phyloP scores from a whole-genome alignment of 1,140 invertebrate genomes.

The Rhyzopertha dominica region DNA sequence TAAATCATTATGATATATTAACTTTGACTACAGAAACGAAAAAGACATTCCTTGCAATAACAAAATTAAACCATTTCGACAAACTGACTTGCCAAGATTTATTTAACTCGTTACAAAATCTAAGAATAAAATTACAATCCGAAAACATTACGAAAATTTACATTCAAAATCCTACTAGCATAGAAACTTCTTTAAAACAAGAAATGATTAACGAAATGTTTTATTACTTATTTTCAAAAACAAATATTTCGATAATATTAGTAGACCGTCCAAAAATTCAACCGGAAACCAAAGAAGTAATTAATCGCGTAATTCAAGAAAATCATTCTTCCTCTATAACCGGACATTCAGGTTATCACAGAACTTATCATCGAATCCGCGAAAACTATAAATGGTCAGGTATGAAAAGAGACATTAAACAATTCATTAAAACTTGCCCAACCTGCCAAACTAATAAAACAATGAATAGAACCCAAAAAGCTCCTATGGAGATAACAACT shows the following conservation, averaged over 20 bases:
- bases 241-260: too few relatives aligned
- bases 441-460: slow-evolving; percentile 37
- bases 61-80: slow-evolving; percentile 32
- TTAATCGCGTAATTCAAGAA: slow-evolving; percentile 7
- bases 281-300: slow-evolving; percentile 8
- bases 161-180: slow-evolving; percentile 11
- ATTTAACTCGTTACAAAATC: slow-evolving; percentile 22
- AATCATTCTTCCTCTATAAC: slow-evolving; percentile 4
- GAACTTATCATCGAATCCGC: slow-evolving; percentile 16
- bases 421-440: slow-evolving; percentile 32
- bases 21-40: slow-evolving; percentile 17
- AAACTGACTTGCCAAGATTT: slow-evolving; percentile 32
- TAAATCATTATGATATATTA: slow-evolving; percentile 17
- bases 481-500: slow-evolving; percentile 35
- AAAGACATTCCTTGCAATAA: slow-evolving; percentile 24
- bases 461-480: slow-evolving; percentile 18
- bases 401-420: slow-evolving; percentile 40
- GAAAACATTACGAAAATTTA: slow-evolving; percentile 12
- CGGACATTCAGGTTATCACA: slow-evolving; percentile 6
- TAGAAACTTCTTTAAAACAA: slow-evolving; percentile 17
- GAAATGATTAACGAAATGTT: slow-evolving; percentile 23
- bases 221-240: too few relatives aligned
- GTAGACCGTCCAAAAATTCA: too few relatives aligned
- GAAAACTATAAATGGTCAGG: slow-evolving; percentile 41
- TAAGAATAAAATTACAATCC: slow-evolving; percentile 3